A percentile compares a stretch with the other conserved stretches of the same genome.
Conservation (phyloP, 2,113 vertebrate genomes). For the Paratilapia polleni region DNA sequence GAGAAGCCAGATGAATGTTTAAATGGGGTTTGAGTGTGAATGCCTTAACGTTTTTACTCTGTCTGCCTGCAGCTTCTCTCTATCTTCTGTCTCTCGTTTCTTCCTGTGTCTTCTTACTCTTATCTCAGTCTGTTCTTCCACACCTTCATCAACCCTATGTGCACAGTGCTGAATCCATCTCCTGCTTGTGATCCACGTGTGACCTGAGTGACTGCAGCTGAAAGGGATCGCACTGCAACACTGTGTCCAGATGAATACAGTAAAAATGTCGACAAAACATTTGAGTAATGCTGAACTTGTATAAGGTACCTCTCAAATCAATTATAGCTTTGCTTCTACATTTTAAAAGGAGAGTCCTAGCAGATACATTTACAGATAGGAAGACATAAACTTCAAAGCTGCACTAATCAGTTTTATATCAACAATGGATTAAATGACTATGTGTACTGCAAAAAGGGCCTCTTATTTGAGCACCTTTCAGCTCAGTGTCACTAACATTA, state of each 20-base stretch:
- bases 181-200: conserved; percentile 30
- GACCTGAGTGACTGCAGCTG: conserved; percentile 19
- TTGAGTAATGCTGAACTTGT: not conserved
- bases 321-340: not conserved
- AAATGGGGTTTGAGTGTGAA: conserved; percentile 60
- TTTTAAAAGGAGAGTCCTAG: not conserved
- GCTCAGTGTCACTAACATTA: not conserved
- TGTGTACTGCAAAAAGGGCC: no score
- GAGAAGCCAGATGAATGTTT: conserved; percentile 63
- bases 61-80: conserved; percentile 36
- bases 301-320: not conserved
- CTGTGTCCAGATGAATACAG: not conserved
- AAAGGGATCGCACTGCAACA: conserved; percentile 17
- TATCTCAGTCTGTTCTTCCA: conserved; percentile 20
- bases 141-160: conserved; percentile 8
- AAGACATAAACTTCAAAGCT: not conserved
- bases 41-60: conserved; percentile 45
- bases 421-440: no score
- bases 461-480: no score
- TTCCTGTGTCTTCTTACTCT: conserved; percentile 18
- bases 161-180: conserved; percentile 24
- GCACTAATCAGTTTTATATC: no score
- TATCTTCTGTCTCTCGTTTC: conserved; percentile 27
- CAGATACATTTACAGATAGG: not conserved
- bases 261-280: not conserved